phyloP scores from a whole-genome alignment of 2,113 vertebrate genomes.

The Lagopus leucura region DNA sequence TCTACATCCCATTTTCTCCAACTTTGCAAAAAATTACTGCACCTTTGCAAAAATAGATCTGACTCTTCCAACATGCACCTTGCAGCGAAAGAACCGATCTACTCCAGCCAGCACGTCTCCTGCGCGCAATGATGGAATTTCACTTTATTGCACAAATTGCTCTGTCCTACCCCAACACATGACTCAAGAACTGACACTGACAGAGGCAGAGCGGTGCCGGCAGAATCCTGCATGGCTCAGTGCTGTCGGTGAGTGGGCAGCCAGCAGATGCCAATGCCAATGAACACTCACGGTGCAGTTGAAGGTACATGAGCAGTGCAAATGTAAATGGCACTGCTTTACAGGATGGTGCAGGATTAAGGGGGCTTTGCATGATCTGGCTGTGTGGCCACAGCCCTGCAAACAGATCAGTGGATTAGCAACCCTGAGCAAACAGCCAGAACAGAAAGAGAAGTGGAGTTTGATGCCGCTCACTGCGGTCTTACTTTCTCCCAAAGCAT shows the following conservation, averaged over 20 bases:
- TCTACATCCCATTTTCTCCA: neutral
- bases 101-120: fast-evolving
- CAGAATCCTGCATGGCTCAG: neutral
- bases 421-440: neutral
- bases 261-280: neutral
- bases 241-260: fast-evolving
- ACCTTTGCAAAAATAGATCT: neutral
- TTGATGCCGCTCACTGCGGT: fast-evolving
- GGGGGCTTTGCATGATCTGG: neutral
- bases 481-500: neutral
- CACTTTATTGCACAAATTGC: neutral
- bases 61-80: fast-evolving
- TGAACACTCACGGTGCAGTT: fast-evolving
- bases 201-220: fast-evolving
- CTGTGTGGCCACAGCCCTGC: neutral
- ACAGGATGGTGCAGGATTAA: neutral
- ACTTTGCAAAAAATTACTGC: neutral
- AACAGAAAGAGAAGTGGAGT: neutral
- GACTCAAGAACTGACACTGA: fast-evolving
- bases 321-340: neutral
- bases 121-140: fast-evolving
- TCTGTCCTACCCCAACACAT: fast-evolving
- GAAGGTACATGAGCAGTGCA: neutral
- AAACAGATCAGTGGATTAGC: conserved; percentile 17
- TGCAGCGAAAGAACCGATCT: neutral